Percentiles rank a stretch among this genome's conserved stretches.
These are phyloP conservation scores for Drosophila pachea DNA, from an alignment of 1,140 invertebrate species.

Conservation along the genomic window DNA sequence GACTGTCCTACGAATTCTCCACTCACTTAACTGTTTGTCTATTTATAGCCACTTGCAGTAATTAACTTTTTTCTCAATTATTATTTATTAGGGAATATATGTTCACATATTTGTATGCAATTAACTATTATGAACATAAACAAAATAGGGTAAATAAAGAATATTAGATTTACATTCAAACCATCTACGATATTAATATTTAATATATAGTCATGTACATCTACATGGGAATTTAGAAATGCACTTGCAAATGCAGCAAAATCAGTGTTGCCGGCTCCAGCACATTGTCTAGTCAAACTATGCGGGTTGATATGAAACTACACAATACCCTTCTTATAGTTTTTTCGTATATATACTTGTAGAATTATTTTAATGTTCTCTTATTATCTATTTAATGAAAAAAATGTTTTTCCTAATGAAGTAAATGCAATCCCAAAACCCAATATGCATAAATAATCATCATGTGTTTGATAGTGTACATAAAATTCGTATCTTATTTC, in stretches of 20 bases:
- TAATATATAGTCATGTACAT: not conserved
- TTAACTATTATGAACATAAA: not conserved
- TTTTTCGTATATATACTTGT: not conserved
- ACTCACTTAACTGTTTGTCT: conserved; percentile 22
- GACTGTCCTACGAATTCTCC: conserved; percentile 5
- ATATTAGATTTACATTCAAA: not conserved
- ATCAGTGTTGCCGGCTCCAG: not conserved
- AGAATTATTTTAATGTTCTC: too few relatives aligned
- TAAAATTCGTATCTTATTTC: not conserved
- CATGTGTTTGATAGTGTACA: not conserved
- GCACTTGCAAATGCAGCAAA: not conserved
- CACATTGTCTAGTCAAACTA: not conserved
- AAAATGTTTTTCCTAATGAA: too few relatives aligned
- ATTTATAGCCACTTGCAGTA: conserved; percentile 18
- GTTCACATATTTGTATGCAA: not conserved
- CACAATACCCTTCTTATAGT: not conserved
- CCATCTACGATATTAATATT: not conserved
- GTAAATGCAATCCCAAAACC: too few relatives aligned
- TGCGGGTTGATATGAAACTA: not conserved
- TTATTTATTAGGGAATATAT: conserved; percentile 1
- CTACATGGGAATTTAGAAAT: not conserved
- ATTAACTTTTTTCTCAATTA: conserved; percentile 1
- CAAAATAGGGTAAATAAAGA: not conserved
- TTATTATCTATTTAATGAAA: too few relatives aligned
- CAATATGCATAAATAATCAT: too few relatives aligned